Percentiles rank a stretch among this genome's conserved stretches.
These are phyloP conservation scores for Heliconius cydno DNA, from an alignment of 2,888 invertebrate species.

Conservation along the genomic window DNA sequence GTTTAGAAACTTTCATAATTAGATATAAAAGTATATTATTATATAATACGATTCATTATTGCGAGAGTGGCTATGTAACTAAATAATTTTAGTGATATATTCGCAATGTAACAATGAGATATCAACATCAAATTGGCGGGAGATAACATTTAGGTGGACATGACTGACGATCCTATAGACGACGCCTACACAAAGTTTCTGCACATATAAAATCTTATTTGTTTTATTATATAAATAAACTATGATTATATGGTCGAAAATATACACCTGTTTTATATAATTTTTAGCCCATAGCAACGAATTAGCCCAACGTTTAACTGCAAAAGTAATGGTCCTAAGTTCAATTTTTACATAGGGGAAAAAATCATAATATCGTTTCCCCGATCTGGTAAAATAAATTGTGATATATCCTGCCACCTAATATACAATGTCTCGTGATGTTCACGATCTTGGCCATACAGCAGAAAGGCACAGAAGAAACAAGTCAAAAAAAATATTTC, in stretches of 20 bases:
- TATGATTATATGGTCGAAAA: slow-evolving; percentile 39
- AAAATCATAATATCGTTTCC: too few species aligned
- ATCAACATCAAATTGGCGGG: slow-evolving; percentile 3
- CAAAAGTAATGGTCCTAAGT: too few species aligned
- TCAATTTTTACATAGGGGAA: too few species aligned
- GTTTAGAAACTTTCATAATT: neutral
- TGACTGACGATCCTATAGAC: slow-evolving; percentile 49
- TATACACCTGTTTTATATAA: slow-evolving; percentile 31
- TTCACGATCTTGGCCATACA: too few species aligned
- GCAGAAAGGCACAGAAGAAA: too few species aligned
- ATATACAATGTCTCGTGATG: too few species aligned
- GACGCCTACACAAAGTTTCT: slow-evolving; percentile 54
- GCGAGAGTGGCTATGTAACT: neutral
- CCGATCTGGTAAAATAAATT: too few species aligned
- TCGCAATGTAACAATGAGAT: neutral
- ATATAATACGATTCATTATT: too few species aligned
- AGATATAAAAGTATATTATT: neutral
- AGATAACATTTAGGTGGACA: slow-evolving; percentile 15
- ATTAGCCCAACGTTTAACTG: too few species aligned
- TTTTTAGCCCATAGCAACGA: too few species aligned
- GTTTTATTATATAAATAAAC: slow-evolving; percentile 40
- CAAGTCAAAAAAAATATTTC: too few species aligned
- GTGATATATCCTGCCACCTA: too few species aligned
- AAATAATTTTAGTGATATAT: neutral
- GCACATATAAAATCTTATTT: slow-evolving; percentile 42